Evolutionary conservation across 2,113 vertebrate species (phyloP).

Genomic region (Mirounga angustirostris): DNA sequence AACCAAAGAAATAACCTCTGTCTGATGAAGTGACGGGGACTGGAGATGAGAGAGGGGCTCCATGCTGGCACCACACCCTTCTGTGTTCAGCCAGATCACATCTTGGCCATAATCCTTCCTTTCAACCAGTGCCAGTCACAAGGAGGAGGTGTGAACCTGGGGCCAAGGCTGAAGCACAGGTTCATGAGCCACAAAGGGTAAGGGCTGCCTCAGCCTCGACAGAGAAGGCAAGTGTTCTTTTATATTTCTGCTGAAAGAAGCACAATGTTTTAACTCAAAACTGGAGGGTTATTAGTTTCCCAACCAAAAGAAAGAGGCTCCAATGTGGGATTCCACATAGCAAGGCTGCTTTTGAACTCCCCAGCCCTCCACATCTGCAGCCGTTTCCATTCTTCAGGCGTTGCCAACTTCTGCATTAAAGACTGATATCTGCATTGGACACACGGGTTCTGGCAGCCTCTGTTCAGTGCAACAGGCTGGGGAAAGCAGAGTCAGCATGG

Average conservation of each 20-base stretch:
- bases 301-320: conserved; percentile 58
- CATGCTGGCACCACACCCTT: conserved; percentile 33
- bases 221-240: conserved; percentile 46
- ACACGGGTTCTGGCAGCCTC: conserved; percentile 60
- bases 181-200: conserved; percentile 51
- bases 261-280: conserved; percentile 69
- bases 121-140: conserved; percentile 59
- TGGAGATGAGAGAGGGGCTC: conserved; percentile 27
- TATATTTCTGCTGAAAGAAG: conserved; percentile 65
- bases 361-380: conserved; percentile 66
- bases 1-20: conserved; percentile 50
- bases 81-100: neutral
- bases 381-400: conserved; percentile 59
- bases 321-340: conserved; percentile 39
- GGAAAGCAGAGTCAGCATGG: conserved; percentile 46
- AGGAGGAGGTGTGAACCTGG: conserved; percentile 51
- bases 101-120: conserved; percentile 51
- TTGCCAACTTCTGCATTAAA: conserved; percentile 73
- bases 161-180: conserved; percentile 23
- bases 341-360: conserved; percentile 63
- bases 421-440: neutral
- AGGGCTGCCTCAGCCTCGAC: neutral
- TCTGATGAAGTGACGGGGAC: conserved; percentile 62
- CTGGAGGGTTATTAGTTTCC: conserved; percentile 69
- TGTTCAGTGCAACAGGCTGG: neutral